Conservation (phyloP, 1,140 invertebrate species). For the Zaprionus taronus region DNA sequence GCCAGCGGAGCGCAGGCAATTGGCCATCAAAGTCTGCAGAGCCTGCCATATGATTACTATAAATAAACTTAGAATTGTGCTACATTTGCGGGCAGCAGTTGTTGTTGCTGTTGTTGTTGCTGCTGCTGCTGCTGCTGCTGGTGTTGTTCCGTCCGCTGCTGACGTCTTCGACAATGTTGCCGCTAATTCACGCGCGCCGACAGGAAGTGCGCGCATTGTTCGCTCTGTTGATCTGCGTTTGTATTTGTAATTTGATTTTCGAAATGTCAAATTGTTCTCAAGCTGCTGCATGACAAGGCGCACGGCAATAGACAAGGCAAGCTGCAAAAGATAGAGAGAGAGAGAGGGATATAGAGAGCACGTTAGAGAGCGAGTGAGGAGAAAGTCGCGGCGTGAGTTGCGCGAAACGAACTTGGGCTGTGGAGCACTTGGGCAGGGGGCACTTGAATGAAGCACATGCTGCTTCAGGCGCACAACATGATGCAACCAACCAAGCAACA, state of each 20-base stretch:
- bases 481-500: constrained; percentile 54
- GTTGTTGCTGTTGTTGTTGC: constrained; percentile 20
- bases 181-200: constrained; percentile 62
- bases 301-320: constrained; percentile 30
- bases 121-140: constrained; percentile 26
- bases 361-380: constrained; percentile 11
- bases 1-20: constrained; percentile 50
- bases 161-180: constrained; percentile 68
- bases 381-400: constrained; percentile 14
- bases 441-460: constrained; percentile 58
- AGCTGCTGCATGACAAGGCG: constrained; percentile 68
- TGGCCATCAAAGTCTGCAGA: constrained; percentile 66
- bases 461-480: constrained; percentile 56
- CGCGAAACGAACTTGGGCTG: neutral
- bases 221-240: constrained; percentile 63
- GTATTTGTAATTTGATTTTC: constrained; percentile 84
- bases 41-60: constrained; percentile 76
- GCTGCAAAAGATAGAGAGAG: constrained; percentile 42
- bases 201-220: constrained; percentile 68
- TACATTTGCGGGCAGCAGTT: constrained; percentile 66
- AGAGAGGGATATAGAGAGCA: constrained; percentile 10
- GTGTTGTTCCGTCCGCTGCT: constrained; percentile 39
- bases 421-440: constrained; percentile 2
- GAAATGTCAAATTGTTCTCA: constrained; percentile 80
- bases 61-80: constrained; percentile 79